These are phyloP conservation scores for Pardalotus punctatus DNA, from an alignment of 2,113 vertebrate species.

Conservation along the genomic window DNA sequence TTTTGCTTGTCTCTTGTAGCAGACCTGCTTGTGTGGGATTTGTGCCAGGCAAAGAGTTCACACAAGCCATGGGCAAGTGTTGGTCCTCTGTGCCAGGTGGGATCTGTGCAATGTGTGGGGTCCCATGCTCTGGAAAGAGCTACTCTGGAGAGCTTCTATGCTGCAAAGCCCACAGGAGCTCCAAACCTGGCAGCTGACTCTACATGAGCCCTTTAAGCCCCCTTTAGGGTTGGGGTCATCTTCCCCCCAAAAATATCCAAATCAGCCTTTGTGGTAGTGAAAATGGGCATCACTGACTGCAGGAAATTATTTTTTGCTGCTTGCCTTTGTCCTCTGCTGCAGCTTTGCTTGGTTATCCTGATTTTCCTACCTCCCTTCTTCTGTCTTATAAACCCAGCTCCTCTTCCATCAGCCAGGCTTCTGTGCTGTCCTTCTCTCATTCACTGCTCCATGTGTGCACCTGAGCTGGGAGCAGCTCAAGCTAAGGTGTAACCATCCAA, in stretches of 20 bases:
- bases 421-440: neutral
- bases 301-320: neutral
- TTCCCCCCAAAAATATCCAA: neutral
- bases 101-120: fast-evolving
- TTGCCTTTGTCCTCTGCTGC: neutral
- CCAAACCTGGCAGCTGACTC: neutral
- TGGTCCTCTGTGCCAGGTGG: neutral
- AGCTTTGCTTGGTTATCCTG: neutral
- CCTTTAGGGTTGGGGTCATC: neutral
- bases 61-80: neutral
- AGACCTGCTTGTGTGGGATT: neutral
- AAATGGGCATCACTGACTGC: neutral
- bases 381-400: neutral
- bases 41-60: neutral
- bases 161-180: neutral
- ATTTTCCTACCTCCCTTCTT: neutral
- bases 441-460: fast-evolving
- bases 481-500: neutral
- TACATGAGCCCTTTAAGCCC: neutral
- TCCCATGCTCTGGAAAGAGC: neutral
- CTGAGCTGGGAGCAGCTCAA: neutral
- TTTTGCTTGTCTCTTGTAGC: neutral
- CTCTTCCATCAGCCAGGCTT: neutral
- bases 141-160: neutral
- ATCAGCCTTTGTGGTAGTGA: neutral